Evolutionary conservation across 2,113 vertebrate species (phyloP).

Genomic region (Dasyurus viverrinus): DNA sequence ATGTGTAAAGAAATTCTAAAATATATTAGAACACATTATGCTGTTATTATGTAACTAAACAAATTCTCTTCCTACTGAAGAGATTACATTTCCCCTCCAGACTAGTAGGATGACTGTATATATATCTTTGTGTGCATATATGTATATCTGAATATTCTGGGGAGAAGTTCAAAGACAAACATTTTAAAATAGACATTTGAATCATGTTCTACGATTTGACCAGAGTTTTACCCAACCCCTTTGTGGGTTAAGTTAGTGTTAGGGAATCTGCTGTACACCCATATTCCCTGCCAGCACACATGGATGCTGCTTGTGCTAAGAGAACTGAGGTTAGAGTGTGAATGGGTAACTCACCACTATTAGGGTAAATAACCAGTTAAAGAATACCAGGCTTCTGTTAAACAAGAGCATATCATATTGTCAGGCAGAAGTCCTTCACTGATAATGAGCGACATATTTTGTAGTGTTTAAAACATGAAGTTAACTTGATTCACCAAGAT

Average conservation of each 20-base stretch:
- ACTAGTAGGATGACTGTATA: background rate
- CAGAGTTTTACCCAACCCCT: background rate
- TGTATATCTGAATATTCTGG: background rate
- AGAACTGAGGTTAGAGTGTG: background rate
- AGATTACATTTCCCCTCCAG: background rate
- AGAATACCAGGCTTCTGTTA: background rate
- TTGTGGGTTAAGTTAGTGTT: background rate
- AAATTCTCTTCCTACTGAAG: constrained; percentile 18
- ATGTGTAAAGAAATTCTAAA: constrained; percentile 24
- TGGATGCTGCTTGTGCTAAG: background rate
- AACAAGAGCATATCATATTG: background rate
- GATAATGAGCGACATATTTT: background rate
- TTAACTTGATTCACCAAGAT: background rate
- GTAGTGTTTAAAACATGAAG: background rate
- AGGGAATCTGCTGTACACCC: background rate
- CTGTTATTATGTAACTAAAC: background rate
- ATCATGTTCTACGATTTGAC: background rate
- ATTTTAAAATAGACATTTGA: background rate
- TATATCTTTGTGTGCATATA: background rate
- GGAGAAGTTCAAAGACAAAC: background rate
- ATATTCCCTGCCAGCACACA: background rate
- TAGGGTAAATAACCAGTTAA: background rate
- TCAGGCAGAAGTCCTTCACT: background rate
- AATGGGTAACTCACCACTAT: background rate
- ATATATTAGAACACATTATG: background rate